Evolutionary conservation across 1,140 invertebrate species (phyloP).

Genomic region (Hyles euphorbiae): DNA sequence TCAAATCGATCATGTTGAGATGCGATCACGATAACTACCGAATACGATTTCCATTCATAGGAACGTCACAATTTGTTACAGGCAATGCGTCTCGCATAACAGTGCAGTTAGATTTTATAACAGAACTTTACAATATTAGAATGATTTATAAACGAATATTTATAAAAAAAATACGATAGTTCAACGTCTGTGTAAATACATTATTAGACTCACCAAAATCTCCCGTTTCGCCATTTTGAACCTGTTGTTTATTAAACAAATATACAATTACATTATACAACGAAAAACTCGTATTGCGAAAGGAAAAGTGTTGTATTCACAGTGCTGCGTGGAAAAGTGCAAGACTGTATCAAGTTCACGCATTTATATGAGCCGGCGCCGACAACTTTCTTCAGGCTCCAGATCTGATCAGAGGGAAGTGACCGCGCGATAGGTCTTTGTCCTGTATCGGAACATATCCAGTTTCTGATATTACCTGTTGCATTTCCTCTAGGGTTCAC

Average conservation of each 20-base stretch:
- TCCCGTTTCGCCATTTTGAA: constrained; percentile 49
- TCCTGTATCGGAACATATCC: constrained; percentile 61
- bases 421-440: constrained; percentile 66
- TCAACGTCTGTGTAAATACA: no score
- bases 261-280: constrained; percentile 53
- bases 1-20: constrained; percentile 9
- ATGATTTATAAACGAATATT: no score
- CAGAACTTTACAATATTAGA: no score
- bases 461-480: constrained; percentile 34
- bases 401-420: constrained; percentile 56
- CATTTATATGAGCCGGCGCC: constrained; percentile 60
- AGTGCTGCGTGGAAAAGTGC: constrained; percentile 60
- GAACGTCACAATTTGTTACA: constrained; percentile 14
- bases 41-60: background rate
- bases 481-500: constrained; percentile 22
- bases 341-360: constrained; percentile 63
- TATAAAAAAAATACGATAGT: no score
- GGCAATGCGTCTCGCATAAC: background rate
- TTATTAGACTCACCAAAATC: constrained; percentile 50
- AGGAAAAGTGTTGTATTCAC: constrained; percentile 58
- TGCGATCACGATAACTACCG: constrained; percentile 4
- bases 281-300: constrained; percentile 25
- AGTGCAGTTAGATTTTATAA: no score
- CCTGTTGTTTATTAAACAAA: constrained; percentile 4
- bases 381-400: constrained; percentile 62